Conservation (phyloP, 2,797 vertebrate species). For the Bradypodion pumilum region DNA sequence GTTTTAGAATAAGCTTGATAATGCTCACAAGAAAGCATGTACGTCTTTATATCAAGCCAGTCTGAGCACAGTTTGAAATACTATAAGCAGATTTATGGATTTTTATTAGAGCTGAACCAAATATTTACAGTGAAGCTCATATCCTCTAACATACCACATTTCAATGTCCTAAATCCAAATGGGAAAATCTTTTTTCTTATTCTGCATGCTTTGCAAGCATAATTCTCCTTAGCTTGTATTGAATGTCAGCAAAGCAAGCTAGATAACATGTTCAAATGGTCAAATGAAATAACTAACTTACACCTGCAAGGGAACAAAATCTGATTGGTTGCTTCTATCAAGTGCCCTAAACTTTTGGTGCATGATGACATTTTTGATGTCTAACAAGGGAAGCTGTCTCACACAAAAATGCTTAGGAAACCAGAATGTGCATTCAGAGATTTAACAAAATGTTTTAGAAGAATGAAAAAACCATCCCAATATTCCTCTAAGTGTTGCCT, state of each 20-base stretch:
- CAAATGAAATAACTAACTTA: constrained; percentile 25
- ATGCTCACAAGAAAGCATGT: constrained; percentile 8
- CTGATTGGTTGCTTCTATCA: constrained; percentile 13
- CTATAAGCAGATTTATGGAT: constrained; percentile 15
- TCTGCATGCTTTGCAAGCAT: constrained; percentile 10
- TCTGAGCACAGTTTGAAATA: constrained; percentile 8
- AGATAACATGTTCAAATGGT: constrained; percentile 18
- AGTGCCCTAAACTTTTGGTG: neutral
- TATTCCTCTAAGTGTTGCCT: neutral
- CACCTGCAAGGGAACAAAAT: constrained; percentile 1
- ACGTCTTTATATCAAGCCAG: constrained; percentile 13
- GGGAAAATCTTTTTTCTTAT: constrained; percentile 14
- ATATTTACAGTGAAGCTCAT: constrained; percentile 20
- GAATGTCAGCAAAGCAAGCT: constrained; percentile 9
- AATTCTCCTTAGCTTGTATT: constrained; percentile 8
- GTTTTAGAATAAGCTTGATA: neutral
- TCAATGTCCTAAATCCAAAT: constrained; percentile 15
- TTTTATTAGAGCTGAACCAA: constrained; percentile 27
- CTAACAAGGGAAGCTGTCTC: neutral
- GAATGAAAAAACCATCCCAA: neutral
- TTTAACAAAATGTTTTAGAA: neutral
- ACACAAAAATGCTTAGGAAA: neutral
- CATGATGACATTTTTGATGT: neutral
- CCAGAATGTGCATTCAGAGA: neutral
- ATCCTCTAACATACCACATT: constrained; percentile 1